Evolutionary conservation across 2,797 vertebrate species (phyloP).

Genomic region (Poeciliopsis presidionis): DNA sequence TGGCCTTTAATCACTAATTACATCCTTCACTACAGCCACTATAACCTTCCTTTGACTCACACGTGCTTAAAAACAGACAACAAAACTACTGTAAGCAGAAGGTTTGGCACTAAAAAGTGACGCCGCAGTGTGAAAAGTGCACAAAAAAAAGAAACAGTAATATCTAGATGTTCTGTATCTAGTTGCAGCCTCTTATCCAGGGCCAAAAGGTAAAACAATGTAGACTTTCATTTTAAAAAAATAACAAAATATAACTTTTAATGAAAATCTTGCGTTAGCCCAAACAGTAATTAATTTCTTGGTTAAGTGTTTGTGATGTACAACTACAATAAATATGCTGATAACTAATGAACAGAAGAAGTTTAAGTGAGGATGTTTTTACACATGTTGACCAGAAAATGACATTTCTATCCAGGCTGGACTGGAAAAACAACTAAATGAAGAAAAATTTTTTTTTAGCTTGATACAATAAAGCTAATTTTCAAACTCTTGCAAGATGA

Average conservation of each 20-base stretch:
- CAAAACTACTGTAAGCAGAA: slow-evolving; percentile 10
- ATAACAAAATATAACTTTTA: neutral
- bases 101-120: neutral
- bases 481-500: neutral
- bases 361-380: neutral
- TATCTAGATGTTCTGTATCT: neutral
- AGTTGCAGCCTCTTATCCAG: neutral
- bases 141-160: neutral
- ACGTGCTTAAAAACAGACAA: slow-evolving; percentile 23
- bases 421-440: neutral
- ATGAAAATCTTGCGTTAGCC: neutral
- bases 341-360: neutral
- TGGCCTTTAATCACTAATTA: slow-evolving; percentile 53
- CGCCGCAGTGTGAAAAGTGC: neutral
- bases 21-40: slow-evolving; percentile 33
- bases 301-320: neutral
- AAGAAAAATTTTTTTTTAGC: neutral
- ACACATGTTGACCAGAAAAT: neutral
- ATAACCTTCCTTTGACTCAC: slow-evolving; percentile 36
- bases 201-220: neutral
- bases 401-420: neutral
- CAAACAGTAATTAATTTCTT: neutral
- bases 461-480: neutral
- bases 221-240: neutral
- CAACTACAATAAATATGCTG: neutral